These are phyloP conservation scores for Lynx canadensis DNA, from an alignment of 2,113 vertebrate genomes.

Conservation along the genomic window DNA sequence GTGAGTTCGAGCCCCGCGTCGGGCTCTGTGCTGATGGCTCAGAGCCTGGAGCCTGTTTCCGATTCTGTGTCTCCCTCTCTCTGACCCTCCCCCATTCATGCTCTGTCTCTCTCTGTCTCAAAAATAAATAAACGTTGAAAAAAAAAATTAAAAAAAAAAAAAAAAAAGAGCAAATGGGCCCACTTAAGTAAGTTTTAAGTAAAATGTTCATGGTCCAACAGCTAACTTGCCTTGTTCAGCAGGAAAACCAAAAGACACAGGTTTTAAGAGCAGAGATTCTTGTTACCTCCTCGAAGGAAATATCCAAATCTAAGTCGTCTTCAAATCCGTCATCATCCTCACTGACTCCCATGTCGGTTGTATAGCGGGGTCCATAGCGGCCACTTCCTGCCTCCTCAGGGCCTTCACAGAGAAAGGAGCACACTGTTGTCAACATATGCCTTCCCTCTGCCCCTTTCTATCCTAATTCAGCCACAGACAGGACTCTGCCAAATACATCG, in stretches of 20 bases:
- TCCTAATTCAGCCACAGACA: rapidly evolving
- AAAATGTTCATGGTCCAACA: background rate
- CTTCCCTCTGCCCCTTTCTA: background rate
- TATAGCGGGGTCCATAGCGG: constrained; percentile 85
- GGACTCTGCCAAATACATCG: background rate
- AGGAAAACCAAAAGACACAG: background rate
- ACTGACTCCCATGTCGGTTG: constrained; percentile 83
- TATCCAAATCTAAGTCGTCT: constrained; percentile 94
- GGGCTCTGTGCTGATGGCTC: too few species aligned
- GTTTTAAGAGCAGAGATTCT: background rate
- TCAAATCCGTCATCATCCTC: constrained; percentile 90
- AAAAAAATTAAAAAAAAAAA: too few species aligned
- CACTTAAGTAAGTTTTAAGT: constrained; percentile 2
- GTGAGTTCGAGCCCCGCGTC: too few species aligned
- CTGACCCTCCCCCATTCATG: too few species aligned
- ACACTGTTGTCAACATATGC: background rate
- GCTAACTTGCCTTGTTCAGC: background rate
- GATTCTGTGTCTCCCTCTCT: too few species aligned
- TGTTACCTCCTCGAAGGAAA: constrained; percentile 94
- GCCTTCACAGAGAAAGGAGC: constrained; percentile 83
- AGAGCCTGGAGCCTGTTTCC: too few species aligned
- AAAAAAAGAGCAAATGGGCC: constrained; percentile 28
- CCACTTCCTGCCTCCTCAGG: constrained; percentile 91
- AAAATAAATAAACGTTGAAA: too few species aligned
- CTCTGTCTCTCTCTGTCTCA: too few species aligned